Evolutionary conservation across 53 echinoderm and acorn worm species (phyloP), one percentile per base, ranked within the genome.

Genomic region (Pentamera pediparva): DNA sequence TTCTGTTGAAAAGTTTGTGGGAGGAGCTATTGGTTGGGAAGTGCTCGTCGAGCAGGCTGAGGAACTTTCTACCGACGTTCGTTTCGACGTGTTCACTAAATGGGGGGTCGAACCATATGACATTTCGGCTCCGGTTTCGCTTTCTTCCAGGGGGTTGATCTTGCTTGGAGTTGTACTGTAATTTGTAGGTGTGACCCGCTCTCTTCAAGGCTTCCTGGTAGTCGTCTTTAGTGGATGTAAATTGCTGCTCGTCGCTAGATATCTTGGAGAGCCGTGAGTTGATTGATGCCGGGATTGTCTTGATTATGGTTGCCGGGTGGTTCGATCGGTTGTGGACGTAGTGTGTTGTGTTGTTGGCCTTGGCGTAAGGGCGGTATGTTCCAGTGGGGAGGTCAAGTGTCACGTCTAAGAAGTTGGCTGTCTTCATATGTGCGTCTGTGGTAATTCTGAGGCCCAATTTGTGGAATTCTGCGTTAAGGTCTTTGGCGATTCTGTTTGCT

Each of bases 51-150:
- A 69, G 39, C 5, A 45, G 45, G 5, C 45, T 17, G 17, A 69
- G 45, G 22, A 69, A 39, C 8, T 69, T 39, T 24, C 70, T 69
- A 4, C 40, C 70, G 45, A 69, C 70, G 27, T 39, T 69, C 3
- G 70, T 69, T 9, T 21, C 13, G 20, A 74, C 45, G 45, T 69
- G 11, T 43, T 69, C 45, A 30, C 70, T 69, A 28, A 10, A 69
- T 5, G 71, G 71, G 4, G 71, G 71, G 30, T 71, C 50, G 50
- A 12, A 36, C 52, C 50, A 71, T 10, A 71, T 49, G 4, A 47
- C 50, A 29, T 71, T 71, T 47, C 71, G 43, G 7, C 32, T 71
- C 6, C 71, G 25, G 27, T 25, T 71, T 30, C 49, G 71, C 32
- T n/a, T 32, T 13, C 12, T 28, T 19, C 2, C 9, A 15, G 2